A percentile compares a stretch with the other conserved stretches of the same genome.
phyloP scores from a whole-genome alignment of 2,113 vertebrate species.

The Siniperca knerii region DNA sequence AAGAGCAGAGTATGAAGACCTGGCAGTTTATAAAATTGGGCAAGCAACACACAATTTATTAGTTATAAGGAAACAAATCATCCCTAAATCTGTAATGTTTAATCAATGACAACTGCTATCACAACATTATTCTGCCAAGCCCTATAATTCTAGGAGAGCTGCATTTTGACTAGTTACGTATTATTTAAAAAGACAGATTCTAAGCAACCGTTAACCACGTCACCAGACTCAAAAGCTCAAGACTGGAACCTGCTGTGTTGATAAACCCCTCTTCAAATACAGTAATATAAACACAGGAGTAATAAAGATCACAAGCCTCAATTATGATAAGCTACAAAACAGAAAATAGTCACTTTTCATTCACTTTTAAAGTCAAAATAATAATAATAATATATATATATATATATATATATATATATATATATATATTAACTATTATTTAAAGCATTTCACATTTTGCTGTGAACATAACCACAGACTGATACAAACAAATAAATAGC shows the following conservation, averaged over 20 bases:
- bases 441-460: not conserved
- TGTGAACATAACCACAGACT: not conserved
- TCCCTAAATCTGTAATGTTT: not conserved
- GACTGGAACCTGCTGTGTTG: too few relatives aligned
- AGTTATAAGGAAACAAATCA: not conserved
- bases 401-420: too few relatives aligned
- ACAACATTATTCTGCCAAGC: not conserved
- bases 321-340: too few relatives aligned
- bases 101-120: not conserved
- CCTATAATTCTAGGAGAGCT: not conserved
- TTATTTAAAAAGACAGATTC: not conserved
- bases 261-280: not conserved
- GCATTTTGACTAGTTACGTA: not conserved
- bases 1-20: conserved; percentile 12
- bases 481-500: too few relatives aligned
- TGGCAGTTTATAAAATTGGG: not conserved
- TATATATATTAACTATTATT: too few relatives aligned
- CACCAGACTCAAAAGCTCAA: too few relatives aligned
- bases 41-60: not conserved
- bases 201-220: too few relatives aligned
- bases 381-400: too few relatives aligned
- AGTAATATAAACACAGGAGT: not conserved
- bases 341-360: too few relatives aligned
- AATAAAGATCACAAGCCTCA: too few relatives aligned
- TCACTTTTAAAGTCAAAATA: too few relatives aligned